These are phyloP conservation scores for Phortica variegata DNA, from an alignment of 1,140 invertebrate species.

Conservation along the genomic window DNA sequence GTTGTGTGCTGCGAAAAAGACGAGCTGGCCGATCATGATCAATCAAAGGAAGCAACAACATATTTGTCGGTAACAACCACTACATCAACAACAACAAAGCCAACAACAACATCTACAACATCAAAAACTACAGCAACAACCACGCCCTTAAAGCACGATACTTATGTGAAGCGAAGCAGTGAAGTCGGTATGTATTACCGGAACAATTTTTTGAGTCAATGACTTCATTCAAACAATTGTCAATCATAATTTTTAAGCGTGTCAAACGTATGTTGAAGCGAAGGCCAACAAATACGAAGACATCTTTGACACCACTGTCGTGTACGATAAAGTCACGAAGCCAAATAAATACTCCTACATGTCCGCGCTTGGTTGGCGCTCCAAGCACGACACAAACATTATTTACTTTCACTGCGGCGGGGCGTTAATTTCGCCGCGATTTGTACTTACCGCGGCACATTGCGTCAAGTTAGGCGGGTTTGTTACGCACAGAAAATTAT, in stretches of 20 bases:
- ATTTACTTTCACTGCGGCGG: conserved; percentile 50
- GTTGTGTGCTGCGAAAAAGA: conserved; percentile 36
- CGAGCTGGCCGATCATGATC: not conserved
- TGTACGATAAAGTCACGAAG: conserved; percentile 49
- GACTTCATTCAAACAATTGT: not conserved
- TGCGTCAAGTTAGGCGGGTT: conserved; percentile 45
- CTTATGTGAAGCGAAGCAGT: conserved; percentile 18
- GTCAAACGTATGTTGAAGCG: conserved; percentile 12
- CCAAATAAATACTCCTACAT: conserved; percentile 60
- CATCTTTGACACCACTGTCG: conserved; percentile 28
- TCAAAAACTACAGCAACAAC: no score
- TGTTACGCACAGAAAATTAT: conserved; percentile 8
- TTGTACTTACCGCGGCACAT: conserved; percentile 55
- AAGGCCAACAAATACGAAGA: conserved; percentile 9
- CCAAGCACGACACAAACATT: conserved; percentile 23
- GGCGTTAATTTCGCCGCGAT: conserved; percentile 39
- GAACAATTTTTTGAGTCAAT: not conserved
- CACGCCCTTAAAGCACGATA: not conserved
- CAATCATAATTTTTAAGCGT: conserved; percentile 16
- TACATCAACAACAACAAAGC: not conserved
- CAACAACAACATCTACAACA: not conserved
- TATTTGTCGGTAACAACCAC: conserved; percentile 1
- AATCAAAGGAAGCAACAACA: not conserved
- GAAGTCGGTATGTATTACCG: conserved; percentile 20
- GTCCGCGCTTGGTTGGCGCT: conserved; percentile 52